Evolutionary conservation across 1,140 invertebrate species (phyloP), one percentile per base, ranked within the genome.

Genomic region (Monomorium pharaonis): DNA sequence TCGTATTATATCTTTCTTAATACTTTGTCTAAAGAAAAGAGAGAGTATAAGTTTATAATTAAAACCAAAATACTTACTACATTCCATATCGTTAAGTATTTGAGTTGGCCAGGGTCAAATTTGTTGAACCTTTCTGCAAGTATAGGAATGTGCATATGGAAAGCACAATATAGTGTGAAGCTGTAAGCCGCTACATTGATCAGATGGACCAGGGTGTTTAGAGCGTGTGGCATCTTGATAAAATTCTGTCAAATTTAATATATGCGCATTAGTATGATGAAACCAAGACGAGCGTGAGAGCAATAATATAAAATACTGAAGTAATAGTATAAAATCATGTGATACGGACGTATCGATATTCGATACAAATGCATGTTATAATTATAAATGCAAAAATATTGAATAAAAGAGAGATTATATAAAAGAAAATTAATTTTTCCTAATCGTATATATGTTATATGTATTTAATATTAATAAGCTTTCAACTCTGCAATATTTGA

Each of bases 21-120:
- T 67, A 44, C n/a, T 76, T 42, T 44, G 42, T 62, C 24, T 14
- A 65, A 63, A 0, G 6, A 37, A 10, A 60, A 4, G 21, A 27
- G 14, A 12, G 0, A 74, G 0, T 1, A 74, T 5, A 14, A 75
- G 27, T 14, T 27, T 44, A 42, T 14, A 18, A 62, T 49, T 47
- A 2, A 33, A 47, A 27, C 49, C n/a, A 51, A 51, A 63, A 21
- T 54, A 95, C 95, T 95, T 92, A 96, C 96, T 94, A 96, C 80
- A 84, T 95, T 91, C 96, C 96, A 96, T 47, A 96, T 93, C 3
- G 96, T 95, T 37, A 96, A 91, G 83, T 94, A 96, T 76, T 94
- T 95, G 3, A 94, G 54, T 89, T 95, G 95, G 58, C 96, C 95
- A 18, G 94, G 92, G 69, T 95, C 90, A n/a, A 91, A 95, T 0